Evolutionary conservation across 2,113 vertebrate genomes (phyloP).

Genomic region (Sakesphorus luctuosus): DNA sequence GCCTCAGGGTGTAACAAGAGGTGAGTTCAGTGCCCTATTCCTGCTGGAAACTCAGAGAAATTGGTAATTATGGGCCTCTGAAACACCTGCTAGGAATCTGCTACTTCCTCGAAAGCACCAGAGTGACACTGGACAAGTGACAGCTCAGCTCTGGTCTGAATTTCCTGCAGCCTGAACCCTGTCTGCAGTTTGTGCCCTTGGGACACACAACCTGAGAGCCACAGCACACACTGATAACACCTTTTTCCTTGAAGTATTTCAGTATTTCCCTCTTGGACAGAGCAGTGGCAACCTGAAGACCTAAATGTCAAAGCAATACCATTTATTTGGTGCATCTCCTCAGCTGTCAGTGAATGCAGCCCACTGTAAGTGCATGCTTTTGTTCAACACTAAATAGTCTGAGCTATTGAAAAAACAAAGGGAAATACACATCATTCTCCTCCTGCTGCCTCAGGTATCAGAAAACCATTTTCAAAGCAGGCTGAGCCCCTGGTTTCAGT

Average conservation of each 20-base stretch:
- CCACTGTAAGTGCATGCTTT: not conserved
- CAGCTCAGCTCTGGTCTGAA: not conserved
- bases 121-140: not conserved
- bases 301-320: not conserved
- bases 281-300: not conserved
- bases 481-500: not conserved
- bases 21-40: not conserved
- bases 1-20: not conserved
- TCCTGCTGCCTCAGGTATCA: not conserved
- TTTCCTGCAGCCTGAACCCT: not conserved
- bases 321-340: not conserved
- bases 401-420: not conserved
- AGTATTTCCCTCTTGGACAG: not conserved
- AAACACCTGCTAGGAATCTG: not conserved
- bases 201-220: not conserved
- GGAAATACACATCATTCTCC: not conserved
- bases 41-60: not conserved
- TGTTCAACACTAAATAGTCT: not conserved
- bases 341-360: not conserved
- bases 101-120: not conserved
- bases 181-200: not conserved
- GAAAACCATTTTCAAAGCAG: not conserved
- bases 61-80: not conserved
- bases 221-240: not conserved
- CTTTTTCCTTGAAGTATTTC: not conserved